Conservation (phyloP, 2,797 vertebrate genomes). For the Macropodus opercularis region DNA sequence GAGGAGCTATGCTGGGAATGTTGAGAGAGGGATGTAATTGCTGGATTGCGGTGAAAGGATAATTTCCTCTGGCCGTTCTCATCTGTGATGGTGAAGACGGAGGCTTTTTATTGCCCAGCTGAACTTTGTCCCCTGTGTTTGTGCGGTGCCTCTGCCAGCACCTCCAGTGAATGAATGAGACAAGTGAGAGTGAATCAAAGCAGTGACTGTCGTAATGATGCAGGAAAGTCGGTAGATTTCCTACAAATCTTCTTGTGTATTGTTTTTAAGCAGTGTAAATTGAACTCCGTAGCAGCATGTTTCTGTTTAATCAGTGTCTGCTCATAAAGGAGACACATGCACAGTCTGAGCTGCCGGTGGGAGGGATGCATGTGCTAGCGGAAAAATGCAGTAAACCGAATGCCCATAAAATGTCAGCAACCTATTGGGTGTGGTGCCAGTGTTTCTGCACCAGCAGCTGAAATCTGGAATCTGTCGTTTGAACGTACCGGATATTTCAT, state of each 20-base stretch:
- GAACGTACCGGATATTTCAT: constrained; percentile 1
- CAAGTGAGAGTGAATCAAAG: constrained; percentile 35
- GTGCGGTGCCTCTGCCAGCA: constrained; percentile 27
- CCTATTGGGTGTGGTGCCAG: constrained; percentile 53
- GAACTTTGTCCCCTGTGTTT: constrained; percentile 62
- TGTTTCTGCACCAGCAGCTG: constrained; percentile 26
- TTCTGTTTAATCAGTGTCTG: constrained; percentile 45
- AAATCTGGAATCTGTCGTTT: constrained; percentile 1
- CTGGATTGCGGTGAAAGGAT: constrained; percentile 61
- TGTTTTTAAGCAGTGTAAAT: no score
- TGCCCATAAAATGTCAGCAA: constrained; percentile 50
- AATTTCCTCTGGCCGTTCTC: constrained; percentile 60
- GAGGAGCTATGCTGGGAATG: constrained; percentile 70
- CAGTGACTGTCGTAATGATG: not conserved
- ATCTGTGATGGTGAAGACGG: constrained; percentile 53
- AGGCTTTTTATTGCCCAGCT: constrained; percentile 56
- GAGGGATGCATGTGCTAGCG: constrained; percentile 47
- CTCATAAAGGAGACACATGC: constrained; percentile 44
- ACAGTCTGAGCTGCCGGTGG: constrained; percentile 33
- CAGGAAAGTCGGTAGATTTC: no score
- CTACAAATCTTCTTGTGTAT: no score
- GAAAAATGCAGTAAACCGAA: constrained; percentile 70
- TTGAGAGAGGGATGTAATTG: constrained; percentile 67
- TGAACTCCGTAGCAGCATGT: not conserved
- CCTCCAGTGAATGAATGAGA: constrained; percentile 21